Percentiles rank a stretch among this genome's conserved stretches.
phyloP scores from a whole-genome alignment of 1,140 invertebrate species.

The Meteorus sp. region DNA sequence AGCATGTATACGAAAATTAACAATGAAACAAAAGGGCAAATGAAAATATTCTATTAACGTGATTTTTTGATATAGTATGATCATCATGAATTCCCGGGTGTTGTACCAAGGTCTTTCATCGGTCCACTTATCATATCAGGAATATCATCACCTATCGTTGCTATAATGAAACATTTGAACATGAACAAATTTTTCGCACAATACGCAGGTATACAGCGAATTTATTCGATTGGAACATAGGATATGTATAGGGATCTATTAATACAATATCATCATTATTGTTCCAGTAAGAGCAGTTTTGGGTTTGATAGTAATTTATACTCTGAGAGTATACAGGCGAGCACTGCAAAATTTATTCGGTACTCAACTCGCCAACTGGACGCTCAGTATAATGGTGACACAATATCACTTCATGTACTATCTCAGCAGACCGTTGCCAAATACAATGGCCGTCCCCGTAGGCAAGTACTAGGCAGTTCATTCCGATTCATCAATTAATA shows the following conservation, averaged over 20 bases:
- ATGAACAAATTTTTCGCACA: conserved; percentile 88
- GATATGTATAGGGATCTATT: conserved; percentile 12
- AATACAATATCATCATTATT: conserved; percentile 16
- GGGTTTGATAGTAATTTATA: conserved; percentile 72
- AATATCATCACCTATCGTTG: conserved; percentile 76
- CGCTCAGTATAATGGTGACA: conserved; percentile 80
- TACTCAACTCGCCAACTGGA: conserved; percentile 75
- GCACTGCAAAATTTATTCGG: conserved; percentile 79
- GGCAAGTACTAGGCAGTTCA: too few species aligned
- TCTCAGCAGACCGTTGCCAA: conserved; percentile 90
- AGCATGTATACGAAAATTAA: too few species aligned
- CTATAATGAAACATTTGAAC: conserved; percentile 68
- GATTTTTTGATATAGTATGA: conserved; percentile 77
- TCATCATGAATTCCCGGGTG: conserved; percentile 96
- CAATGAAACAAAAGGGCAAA: not conserved
- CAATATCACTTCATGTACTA: conserved; percentile 99
- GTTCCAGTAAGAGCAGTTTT: conserved; percentile 82
- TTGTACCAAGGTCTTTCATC: conserved; percentile 95
- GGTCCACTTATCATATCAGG: conserved; percentile 86
- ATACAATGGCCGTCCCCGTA: conserved; percentile 90
- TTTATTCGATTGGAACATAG: conserved; percentile 18
- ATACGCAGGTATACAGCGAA: conserved; percentile 77
- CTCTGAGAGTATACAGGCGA: conserved; percentile 74
- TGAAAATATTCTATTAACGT: not conserved
- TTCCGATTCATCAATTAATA: too few species aligned